A percentile compares a stretch with the other conserved stretches of the same genome.
phyloP scores from a whole-genome alignment of 2,888 invertebrate species.

The Bembecia ichneumoniformis region DNA sequence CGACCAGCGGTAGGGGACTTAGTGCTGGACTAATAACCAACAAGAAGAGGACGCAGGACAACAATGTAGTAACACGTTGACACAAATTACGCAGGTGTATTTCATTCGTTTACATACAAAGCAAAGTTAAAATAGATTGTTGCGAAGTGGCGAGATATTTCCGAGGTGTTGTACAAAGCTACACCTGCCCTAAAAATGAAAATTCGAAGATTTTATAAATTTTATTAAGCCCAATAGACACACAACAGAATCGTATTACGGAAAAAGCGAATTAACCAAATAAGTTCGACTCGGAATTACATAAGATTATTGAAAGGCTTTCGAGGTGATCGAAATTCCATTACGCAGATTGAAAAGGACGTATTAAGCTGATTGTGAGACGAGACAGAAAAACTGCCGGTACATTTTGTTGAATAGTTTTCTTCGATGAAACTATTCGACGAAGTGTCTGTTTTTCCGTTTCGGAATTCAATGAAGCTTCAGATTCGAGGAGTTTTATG shows the following conservation, averaged over 20 bases:
- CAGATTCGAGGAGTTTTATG: neutral
- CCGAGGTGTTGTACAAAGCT: too few species aligned
- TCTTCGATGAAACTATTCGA: neutral
- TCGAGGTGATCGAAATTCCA: slow-evolving; percentile 16
- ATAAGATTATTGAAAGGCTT: slow-evolving; percentile 7
- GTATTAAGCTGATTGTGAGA: neutral
- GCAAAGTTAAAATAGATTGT: too few species aligned
- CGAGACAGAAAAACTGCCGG: neutral
- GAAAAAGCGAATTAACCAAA: slow-evolving; percentile 11
- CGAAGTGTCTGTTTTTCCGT: neutral
- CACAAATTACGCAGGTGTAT: too few species aligned
- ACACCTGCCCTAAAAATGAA: too few species aligned
- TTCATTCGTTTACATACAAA: too few species aligned
- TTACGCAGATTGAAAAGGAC: slow-evolving; percentile 16
- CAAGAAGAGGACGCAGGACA: too few species aligned
- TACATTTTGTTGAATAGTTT: neutral
- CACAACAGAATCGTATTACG: neutral
- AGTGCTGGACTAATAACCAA: too few species aligned
- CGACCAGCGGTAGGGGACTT: too few species aligned
- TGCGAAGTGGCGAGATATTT: too few species aligned
- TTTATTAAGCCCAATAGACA: too few species aligned
- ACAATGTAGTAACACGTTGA: too few species aligned
- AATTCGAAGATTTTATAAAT: too few species aligned
- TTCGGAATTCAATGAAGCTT: neutral
- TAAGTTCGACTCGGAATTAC: slow-evolving; percentile 12